phyloP scores from a whole-genome alignment of 30 jellyfish, hydroid and myxozoan genomes.

The Aurelia sp. region DNA sequence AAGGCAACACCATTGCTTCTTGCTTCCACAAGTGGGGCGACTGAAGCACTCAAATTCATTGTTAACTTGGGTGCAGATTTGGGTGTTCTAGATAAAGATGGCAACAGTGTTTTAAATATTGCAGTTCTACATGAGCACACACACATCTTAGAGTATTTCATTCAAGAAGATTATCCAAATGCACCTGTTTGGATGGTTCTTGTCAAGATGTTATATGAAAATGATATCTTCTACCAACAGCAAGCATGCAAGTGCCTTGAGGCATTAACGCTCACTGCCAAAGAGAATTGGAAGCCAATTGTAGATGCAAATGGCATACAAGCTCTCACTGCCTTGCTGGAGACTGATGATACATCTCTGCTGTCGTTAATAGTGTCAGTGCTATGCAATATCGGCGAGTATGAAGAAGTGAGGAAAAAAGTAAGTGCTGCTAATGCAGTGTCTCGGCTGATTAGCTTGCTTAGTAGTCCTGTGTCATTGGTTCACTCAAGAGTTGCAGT shows the following conservation, averaged over 20 bases:
- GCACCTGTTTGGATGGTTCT: constrained; percentile 75
- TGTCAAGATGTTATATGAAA: constrained; percentile 41
- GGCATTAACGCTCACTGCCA: constrained; percentile 39
- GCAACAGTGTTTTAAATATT: constrained; percentile 39
- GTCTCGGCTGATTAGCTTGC: constrained; percentile 32
- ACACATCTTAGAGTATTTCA: constrained; percentile 59
- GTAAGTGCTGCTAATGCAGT: constrained; percentile 57
- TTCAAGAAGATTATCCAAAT: constrained; percentile 2
- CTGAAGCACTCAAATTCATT: constrained; percentile 39
- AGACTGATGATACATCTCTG: constrained; percentile 37
- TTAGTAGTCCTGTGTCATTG: constrained; percentile 26
- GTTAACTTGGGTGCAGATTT: constrained; percentile 42
- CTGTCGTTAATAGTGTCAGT: constrained; percentile 59
- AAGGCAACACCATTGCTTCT: constrained; percentile 62
- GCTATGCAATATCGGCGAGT: constrained; percentile 66
- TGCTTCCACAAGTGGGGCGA: constrained; percentile 73
- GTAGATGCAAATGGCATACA: constrained; percentile 57
- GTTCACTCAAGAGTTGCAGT: constrained; percentile 75
- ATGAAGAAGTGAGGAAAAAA: constrained; percentile 56
- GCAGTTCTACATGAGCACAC: constrained; percentile 79
- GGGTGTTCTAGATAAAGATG: constrained; percentile 34
- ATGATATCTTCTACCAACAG: constrained; percentile 13
- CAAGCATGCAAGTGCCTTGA: constrained; percentile 74
- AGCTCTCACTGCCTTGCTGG: constrained; percentile 58
- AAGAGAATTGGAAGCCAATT: constrained; percentile 49